Conservation (phyloP, 2,797 vertebrate genomes). For the Manis javanica region DNA sequence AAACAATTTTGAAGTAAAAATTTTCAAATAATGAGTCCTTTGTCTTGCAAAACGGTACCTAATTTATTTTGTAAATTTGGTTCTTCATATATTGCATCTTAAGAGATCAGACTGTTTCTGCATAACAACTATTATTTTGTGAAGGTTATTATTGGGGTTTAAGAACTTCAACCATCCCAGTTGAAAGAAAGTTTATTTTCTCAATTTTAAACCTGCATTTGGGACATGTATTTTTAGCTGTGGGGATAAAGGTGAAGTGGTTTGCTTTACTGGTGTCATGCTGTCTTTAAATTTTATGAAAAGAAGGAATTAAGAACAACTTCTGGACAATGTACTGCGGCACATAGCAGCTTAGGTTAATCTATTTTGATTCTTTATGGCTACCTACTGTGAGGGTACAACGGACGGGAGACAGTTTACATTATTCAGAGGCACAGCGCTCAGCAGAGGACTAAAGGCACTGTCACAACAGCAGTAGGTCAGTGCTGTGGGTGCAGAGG, state of each 20-base stretch:
- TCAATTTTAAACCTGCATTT: constrained; percentile 27
- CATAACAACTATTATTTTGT: constrained; percentile 23
- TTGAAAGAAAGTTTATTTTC: constrained; percentile 46
- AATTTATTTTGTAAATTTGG: constrained; percentile 1
- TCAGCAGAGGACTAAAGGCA: neutral
- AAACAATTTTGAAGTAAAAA: constrained; percentile 28
- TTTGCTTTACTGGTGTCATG: constrained; percentile 43
- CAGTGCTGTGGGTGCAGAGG: neutral
- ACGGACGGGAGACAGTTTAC: neutral
- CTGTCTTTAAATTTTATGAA: constrained; percentile 67
- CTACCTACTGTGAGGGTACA: neutral
- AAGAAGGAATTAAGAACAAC: constrained; percentile 57
- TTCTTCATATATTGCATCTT: neutral
- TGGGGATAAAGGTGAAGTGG: constrained; percentile 41
- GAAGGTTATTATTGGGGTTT: constrained; percentile 7
- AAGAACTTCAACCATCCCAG: constrained; percentile 10
- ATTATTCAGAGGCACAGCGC: neutral
- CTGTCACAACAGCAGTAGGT: neutral
- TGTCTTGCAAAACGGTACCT: neutral
- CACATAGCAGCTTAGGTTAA: constrained; percentile 49
- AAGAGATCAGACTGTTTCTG: neutral
- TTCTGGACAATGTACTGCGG: constrained; percentile 36
- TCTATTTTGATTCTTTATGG: constrained; percentile 62
- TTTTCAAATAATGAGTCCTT: constrained; percentile 1
- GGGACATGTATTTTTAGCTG: constrained; percentile 68